A percentile compares a stretch with the other conserved stretches of the same genome.
phyloP scores from a whole-genome alignment of 2,113 vertebrate species.

The Nyctereutes procyonoides region DNA sequence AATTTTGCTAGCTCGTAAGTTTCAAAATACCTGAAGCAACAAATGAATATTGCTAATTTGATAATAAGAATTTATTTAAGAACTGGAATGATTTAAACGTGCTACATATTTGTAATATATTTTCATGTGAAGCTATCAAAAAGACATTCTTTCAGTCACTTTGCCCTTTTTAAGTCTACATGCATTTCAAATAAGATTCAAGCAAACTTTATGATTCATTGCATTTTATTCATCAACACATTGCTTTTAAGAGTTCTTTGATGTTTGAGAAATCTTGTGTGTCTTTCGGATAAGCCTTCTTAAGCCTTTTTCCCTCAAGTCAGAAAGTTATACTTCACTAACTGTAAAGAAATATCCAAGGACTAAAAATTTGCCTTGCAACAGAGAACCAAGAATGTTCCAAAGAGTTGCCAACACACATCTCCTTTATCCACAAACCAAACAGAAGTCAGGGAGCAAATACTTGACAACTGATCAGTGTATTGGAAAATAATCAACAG shows the following conservation, averaged over 20 bases:
- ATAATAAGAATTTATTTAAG: slow-evolving; percentile 21
- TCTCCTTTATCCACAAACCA: slow-evolving; percentile 42
- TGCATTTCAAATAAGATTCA: slow-evolving; percentile 57
- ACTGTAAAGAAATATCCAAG: slow-evolving; percentile 53
- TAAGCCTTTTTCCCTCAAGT: slow-evolving; percentile 53
- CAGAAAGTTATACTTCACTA: slow-evolving; percentile 71
- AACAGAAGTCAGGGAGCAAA: slow-evolving; percentile 53
- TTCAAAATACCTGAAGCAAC: neutral
- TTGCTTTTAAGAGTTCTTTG: slow-evolving; percentile 67
- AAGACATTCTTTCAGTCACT: neutral
- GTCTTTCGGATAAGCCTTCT: slow-evolving; percentile 64
- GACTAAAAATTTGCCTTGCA: slow-evolving; percentile 61
- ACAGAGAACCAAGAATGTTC: slow-evolving; percentile 26
- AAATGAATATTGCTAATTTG: neutral
- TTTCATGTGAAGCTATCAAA: slow-evolving; percentile 43
- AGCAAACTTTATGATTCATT: slow-evolving; percentile 60
- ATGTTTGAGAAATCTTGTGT: slow-evolving; percentile 70
- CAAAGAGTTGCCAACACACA: slow-evolving; percentile 23
- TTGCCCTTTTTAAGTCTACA: slow-evolving; percentile 27
- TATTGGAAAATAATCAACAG: slow-evolving; percentile 62
- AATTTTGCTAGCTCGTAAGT: neutral
- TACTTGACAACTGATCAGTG: slow-evolving; percentile 59
- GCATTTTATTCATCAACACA: slow-evolving; percentile 65
- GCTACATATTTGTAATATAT: neutral
- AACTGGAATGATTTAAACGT: slow-evolving; percentile 14